These are phyloP conservation scores for Pseudeuparius sepicola DNA, from an alignment of 2,888 invertebrate species.

Conservation along the genomic window DNA sequence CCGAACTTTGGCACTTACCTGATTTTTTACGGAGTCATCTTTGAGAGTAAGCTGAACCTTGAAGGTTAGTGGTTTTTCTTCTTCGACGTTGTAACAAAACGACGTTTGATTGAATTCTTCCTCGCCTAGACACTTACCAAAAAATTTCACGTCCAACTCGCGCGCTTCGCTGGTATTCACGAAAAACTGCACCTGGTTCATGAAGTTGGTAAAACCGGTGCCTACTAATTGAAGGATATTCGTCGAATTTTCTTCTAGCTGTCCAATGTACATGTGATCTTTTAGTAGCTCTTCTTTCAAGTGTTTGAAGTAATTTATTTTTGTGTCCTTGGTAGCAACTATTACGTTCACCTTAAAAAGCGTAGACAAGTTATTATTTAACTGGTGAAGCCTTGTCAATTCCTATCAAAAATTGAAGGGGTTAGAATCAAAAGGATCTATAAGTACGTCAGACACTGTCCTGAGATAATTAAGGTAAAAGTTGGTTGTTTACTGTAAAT, in stretches of 20 bases:
- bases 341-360: slow-evolving; percentile 64
- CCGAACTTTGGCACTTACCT: slow-evolving; percentile 31
- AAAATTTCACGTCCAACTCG: slow-evolving; percentile 57
- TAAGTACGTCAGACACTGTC: too few species aligned
- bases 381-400: too few species aligned
- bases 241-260: slow-evolving; percentile 68
- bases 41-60: slow-evolving; percentile 50
- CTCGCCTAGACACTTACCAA: slow-evolving; percentile 55
- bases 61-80: slow-evolving; percentile 54
- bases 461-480: too few species aligned
- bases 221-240: slow-evolving; percentile 79
- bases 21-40: slow-evolving; percentile 44
- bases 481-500: too few species aligned
- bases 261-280: slow-evolving; percentile 66
- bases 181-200: slow-evolving; percentile 51
- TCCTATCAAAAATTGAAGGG: too few species aligned
- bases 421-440: too few species aligned
- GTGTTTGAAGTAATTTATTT: slow-evolving; percentile 56
- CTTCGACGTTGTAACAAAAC: slow-evolving; percentile 50
- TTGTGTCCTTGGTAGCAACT: slow-evolving; percentile 71
- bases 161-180: slow-evolving; percentile 51
- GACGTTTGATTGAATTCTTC: slow-evolving; percentile 35
- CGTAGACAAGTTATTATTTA: too few species aligned
- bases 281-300: slow-evolving; percentile 55
- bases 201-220: slow-evolving; percentile 28